phyloP scores from a whole-genome alignment of 1,140 invertebrate genomes.

The Odontomachus brunneus region DNA sequence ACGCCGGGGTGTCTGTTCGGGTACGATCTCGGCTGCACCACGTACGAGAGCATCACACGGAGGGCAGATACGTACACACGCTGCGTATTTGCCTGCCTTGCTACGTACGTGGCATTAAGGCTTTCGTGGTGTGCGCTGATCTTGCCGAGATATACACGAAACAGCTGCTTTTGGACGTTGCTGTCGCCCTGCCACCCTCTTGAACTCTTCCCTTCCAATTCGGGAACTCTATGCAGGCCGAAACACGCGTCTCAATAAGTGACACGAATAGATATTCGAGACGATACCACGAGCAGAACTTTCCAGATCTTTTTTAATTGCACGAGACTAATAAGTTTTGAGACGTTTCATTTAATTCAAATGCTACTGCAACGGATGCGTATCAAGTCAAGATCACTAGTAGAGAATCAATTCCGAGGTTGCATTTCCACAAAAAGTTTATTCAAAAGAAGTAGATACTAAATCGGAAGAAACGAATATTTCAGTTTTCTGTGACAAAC shows the following conservation, averaged over 20 bases:
- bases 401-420: too few species aligned
- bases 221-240: constrained; percentile 13
- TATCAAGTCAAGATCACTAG: too few species aligned
- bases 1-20: constrained; percentile 62
- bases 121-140: constrained; percentile 74
- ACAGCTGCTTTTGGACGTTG: constrained; percentile 70
- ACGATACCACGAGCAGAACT: neutral
- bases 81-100: constrained; percentile 15
- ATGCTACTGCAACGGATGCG: too few species aligned
- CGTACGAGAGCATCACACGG: constrained; percentile 41
- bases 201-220: constrained; percentile 9
- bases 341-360: too few species aligned
- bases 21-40: constrained; percentile 42
- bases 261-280: neutral
- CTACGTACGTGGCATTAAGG: constrained; percentile 52
- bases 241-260: neutral
- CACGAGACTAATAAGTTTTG: too few species aligned
- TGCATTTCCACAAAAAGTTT: too few species aligned
- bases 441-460: too few species aligned
- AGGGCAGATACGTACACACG: constrained; percentile 45
- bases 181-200: constrained; percentile 44
- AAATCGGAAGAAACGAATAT: too few species aligned
- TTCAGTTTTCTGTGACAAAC: too few species aligned
- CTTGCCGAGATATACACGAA: constrained; percentile 78
- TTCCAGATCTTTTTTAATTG: too few species aligned